These are phyloP conservation scores for Eurois occulta DNA, from an alignment of 2,888 invertebrate genomes.

Conservation along the genomic window DNA sequence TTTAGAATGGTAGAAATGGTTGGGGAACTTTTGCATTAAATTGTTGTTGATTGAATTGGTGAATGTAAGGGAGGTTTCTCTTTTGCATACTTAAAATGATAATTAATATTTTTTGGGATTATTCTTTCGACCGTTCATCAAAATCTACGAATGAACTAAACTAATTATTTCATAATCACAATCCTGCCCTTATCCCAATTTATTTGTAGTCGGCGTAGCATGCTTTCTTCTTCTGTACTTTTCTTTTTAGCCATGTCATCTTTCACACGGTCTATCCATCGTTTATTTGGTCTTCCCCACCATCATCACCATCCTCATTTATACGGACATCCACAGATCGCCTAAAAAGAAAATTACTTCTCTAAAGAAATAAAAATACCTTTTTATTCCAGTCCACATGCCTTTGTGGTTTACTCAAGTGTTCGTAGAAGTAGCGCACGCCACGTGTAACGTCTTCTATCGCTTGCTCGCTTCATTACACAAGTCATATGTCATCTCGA, in stretches of 20 bases:
- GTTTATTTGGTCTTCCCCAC: not conserved
- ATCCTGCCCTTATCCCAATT: not conserved
- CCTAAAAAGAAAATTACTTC: not conserved
- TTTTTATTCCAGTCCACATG: conserved; percentile 6
- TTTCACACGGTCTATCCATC: not conserved
- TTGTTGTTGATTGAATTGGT: not conserved
- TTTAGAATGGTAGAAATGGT: conserved; percentile 20
- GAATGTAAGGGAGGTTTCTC: not conserved
- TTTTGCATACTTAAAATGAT: not conserved
- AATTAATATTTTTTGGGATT: not conserved
- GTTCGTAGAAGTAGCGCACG: conserved; percentile 2
- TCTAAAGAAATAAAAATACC: not conserved
- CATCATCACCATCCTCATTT: not conserved
- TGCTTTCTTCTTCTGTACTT: not conserved
- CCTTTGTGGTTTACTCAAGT: conserved; percentile 21
- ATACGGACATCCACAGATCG: not conserved
- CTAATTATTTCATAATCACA: not conserved
- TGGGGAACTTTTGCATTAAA: not conserved
- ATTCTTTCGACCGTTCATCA: not conserved
- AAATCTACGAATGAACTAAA: not conserved
- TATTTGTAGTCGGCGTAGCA: not conserved
- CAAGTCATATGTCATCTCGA: conserved; percentile 23
- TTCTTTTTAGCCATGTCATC: not conserved
- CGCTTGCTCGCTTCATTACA: conserved; percentile 40
- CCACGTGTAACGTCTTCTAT: conserved; percentile 14